These are phyloP conservation scores for Huso huso DNA, from an alignment of 2,797 vertebrate genomes.

Conservation along the genomic window DNA sequence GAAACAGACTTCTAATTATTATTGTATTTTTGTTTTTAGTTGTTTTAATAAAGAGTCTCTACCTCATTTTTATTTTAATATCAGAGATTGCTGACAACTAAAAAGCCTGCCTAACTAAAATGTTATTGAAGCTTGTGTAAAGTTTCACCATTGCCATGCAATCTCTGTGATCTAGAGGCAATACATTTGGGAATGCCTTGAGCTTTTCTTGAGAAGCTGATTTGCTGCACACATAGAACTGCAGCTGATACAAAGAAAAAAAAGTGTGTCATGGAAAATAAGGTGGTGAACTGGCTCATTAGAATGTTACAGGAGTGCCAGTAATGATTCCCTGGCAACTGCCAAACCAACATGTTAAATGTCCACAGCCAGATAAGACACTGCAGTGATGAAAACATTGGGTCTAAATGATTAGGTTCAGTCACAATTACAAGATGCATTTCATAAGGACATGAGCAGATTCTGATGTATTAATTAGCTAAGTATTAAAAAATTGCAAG, in stretches of 20 bases:
- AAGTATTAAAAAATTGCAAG: background rate
- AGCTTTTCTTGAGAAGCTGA: slow-evolving; percentile 8
- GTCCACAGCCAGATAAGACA: background rate
- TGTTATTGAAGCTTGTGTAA: slow-evolving; percentile 5
- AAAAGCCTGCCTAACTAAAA: background rate
- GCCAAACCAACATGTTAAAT: slow-evolving; percentile 3
- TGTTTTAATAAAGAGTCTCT: slow-evolving; percentile 2
- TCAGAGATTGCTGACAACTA: slow-evolving; percentile 2
- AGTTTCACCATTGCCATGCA: slow-evolving; percentile 4
- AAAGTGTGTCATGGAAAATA: background rate
- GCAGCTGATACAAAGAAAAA: background rate
- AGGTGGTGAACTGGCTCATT: slow-evolving; percentile 1
- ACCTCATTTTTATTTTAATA: slow-evolving; percentile 3
- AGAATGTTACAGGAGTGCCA: background rate
- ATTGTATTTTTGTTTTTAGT: slow-evolving; percentile 3
- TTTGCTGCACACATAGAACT: slow-evolving; percentile 7
- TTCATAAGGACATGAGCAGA: background rate
- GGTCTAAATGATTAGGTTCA: slow-evolving; percentile 1
- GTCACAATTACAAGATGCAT: background rate
- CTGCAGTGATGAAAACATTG: background rate
- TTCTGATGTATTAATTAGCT: slow-evolving; percentile 1
- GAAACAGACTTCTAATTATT: background rate
- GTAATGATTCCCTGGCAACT: slow-evolving; percentile 5
- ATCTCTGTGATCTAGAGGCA: slow-evolving; percentile 5
- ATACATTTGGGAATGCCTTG: slow-evolving; percentile 15